Percentiles rank a stretch among this genome's conserved stretches.
Conservation (phyloP, 2,888 invertebrate genomes). For the Phortica okadai region DNA sequence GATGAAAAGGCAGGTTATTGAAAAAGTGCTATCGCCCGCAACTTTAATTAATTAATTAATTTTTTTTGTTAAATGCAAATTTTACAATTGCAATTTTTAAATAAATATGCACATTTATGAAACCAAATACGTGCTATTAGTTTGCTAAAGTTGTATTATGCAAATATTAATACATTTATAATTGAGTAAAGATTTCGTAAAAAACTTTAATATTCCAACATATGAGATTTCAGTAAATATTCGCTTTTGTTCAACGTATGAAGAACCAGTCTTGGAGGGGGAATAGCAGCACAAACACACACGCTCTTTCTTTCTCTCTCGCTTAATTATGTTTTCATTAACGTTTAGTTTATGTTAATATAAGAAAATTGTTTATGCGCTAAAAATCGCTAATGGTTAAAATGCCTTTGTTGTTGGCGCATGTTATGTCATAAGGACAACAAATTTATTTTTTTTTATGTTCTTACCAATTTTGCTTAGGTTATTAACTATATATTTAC, state of each 20-base stretch:
- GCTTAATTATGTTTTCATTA: too few species aligned
- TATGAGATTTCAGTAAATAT: constrained; percentile 11
- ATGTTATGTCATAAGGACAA: background rate
- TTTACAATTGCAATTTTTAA: background rate
- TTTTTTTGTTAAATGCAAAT: constrained; percentile 17
- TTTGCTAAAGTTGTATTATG: background rate
- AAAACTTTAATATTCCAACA: constrained; percentile 7
- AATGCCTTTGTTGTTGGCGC: too few species aligned
- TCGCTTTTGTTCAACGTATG: constrained; percentile 24
- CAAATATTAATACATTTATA: background rate
- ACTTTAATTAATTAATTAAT: background rate
- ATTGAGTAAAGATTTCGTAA: constrained; percentile 18
- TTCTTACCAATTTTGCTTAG: background rate
- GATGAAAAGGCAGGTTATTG: background rate
- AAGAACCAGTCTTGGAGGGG: constrained; percentile 55
- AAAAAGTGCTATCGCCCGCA: too few species aligned
- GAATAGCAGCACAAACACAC: constrained; percentile 36
- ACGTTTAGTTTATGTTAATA: too few species aligned
- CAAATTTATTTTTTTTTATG: background rate
- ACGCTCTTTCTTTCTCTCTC: constrained; percentile 37
- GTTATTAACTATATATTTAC: background rate
- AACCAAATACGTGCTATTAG: constrained; percentile 1
- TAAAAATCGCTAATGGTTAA: too few species aligned
- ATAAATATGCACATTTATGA: constrained; percentile 1
- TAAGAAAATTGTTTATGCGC: too few species aligned